phyloP scores from a whole-genome alignment of 2,113 vertebrate genomes.

The Mormyrus iriodes region DNA sequence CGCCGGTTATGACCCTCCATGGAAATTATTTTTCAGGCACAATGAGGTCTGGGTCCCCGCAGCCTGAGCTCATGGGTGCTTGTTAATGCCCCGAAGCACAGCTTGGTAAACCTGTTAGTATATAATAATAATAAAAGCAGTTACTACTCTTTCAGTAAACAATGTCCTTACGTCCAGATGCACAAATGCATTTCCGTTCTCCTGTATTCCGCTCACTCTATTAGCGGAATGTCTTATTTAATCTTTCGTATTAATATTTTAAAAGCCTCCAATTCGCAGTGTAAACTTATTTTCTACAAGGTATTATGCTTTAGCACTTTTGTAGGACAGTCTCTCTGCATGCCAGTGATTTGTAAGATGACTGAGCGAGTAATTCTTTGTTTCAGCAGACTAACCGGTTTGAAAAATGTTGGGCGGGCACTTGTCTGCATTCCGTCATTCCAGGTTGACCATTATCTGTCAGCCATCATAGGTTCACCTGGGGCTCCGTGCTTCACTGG shows the following conservation, averaged over 20 bases:
- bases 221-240: background rate
- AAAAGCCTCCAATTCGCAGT: background rate
- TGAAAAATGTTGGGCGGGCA: background rate
- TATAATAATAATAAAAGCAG: background rate
- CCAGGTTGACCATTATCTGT: background rate
- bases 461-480: background rate
- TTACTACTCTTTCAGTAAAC: background rate
- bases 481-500: background rate
- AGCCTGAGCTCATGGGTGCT: background rate
- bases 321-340: background rate
- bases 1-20: conserved; percentile 40
- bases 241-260: background rate
- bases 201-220: background rate
- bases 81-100: background rate
- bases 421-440: background rate
- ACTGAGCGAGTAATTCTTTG: background rate
- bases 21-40: conserved; percentile 33
- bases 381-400: background rate
- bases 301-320: background rate
- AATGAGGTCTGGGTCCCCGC: conserved; percentile 52
- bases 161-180: background rate
- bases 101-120: background rate
- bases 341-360: background rate
- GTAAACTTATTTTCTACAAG: no score
- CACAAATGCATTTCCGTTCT: background rate